phyloP scores from a whole-genome alignment of 2,888 invertebrate species.

The Corythucha ciliata region DNA sequence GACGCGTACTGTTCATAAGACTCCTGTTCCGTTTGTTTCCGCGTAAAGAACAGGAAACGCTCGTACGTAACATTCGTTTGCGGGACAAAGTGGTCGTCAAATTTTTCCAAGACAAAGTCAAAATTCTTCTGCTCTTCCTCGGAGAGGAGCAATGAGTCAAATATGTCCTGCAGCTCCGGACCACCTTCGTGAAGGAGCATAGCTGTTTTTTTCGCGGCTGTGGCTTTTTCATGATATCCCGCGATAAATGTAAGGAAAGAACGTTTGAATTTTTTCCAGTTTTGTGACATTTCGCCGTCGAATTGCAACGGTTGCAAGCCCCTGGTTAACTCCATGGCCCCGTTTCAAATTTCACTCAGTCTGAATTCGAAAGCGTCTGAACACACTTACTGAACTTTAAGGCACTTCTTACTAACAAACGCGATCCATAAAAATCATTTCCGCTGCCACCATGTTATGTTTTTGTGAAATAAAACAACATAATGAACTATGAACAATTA shows the following conservation, averaged over 20 bases:
- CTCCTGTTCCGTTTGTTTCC: constrained; percentile 8
- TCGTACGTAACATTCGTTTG: constrained; percentile 10
- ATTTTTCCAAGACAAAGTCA: neutral
- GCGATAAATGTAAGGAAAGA: constrained; percentile 6
- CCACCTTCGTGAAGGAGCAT: constrained; percentile 11
- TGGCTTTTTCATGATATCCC: constrained; percentile 2
- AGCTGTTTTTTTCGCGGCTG: constrained; percentile 7
- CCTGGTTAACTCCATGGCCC: no score
- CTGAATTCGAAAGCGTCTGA: no score
- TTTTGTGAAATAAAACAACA: no score
- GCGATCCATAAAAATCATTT: no score
- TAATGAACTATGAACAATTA: no score
- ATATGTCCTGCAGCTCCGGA: neutral
- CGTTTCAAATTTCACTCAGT: no score
- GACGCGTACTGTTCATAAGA: constrained; percentile 9
- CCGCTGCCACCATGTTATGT: no score
- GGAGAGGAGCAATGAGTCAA: neutral
- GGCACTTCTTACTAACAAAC: no score
- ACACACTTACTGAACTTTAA: no score
- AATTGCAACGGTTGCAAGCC: neutral
- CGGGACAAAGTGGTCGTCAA: constrained; percentile 11
- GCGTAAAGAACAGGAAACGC: constrained; percentile 10
- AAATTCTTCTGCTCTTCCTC: neutral
- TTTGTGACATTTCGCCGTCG: constrained; percentile 14
- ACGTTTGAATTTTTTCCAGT: constrained; percentile 17